Percentiles rank a stretch among this genome's conserved stretches.
These are phyloP conservation scores for Smutsia gigantea DNA, from an alignment of 2,797 vertebrate species.

Conservation along the genomic window DNA sequence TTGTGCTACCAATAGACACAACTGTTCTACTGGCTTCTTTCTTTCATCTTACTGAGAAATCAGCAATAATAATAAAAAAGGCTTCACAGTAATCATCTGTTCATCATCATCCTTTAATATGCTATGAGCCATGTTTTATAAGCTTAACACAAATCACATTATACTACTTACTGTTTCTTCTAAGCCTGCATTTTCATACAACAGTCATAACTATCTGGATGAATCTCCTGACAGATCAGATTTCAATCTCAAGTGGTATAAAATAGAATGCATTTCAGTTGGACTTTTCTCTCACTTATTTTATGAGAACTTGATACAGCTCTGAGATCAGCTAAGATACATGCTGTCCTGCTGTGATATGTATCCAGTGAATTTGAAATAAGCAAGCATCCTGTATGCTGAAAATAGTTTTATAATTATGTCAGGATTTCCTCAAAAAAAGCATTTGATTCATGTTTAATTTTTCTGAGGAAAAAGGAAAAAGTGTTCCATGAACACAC, in stretches of 20 bases:
- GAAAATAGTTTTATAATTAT: not conserved
- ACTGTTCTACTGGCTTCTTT: not conserved
- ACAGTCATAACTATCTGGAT: not conserved
- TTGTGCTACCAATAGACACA: not conserved
- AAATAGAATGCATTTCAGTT: constrained; percentile 31
- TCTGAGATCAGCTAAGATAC: constrained; percentile 2
- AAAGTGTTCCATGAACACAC: not conserved
- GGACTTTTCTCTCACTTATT: constrained; percentile 12
- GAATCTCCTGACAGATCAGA: constrained; percentile 52
- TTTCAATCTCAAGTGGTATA: constrained; percentile 59
- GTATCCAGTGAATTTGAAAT: constrained; percentile 43
- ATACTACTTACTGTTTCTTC: not conserved
- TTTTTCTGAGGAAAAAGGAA: not conserved
- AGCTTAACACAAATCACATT: constrained; percentile 45
- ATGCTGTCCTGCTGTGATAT: not conserved
- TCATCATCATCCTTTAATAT: not conserved
- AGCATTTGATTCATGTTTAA: not conserved
- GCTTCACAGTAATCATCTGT: not conserved
- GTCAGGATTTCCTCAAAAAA: not conserved
- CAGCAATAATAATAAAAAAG: not conserved
- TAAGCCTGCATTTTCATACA: constrained; percentile 12
- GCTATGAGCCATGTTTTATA: not conserved
- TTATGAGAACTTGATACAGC: constrained; percentile 23
- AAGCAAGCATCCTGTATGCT: not conserved
- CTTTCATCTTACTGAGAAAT: not conserved